Evolutionary conservation across 2,888 invertebrate genomes (phyloP).

Genomic region (Cheilosia soror): DNA sequence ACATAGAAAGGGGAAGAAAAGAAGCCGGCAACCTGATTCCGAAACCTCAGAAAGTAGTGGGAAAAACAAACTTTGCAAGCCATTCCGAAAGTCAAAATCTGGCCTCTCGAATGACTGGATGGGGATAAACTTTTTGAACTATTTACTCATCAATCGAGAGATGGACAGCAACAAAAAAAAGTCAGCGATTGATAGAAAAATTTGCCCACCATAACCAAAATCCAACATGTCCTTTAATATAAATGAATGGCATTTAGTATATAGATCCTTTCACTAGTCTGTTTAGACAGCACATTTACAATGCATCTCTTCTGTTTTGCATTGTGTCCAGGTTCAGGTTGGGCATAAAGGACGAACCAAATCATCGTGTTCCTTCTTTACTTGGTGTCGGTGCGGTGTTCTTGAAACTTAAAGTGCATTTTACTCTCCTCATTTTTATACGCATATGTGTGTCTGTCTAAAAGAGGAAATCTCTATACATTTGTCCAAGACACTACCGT

Average conservation of each 20-base stretch:
- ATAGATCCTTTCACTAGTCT: not conserved
- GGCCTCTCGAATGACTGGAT: conserved; percentile 25
- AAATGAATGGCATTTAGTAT: not conserved
- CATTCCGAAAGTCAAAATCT: conserved; percentile 42
- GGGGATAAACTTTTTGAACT: conserved; percentile 18
- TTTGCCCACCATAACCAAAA: not conserved
- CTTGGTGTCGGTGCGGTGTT: too few relatives aligned
- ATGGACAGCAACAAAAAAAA: not conserved
- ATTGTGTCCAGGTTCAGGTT: too few relatives aligned
- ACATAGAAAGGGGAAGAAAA: conserved; percentile 13
- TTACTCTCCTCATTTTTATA: not conserved
- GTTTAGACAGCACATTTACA: too few relatives aligned
- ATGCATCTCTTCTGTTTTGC: too few relatives aligned
- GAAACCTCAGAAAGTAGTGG: conserved; percentile 19
- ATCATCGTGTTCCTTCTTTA: too few relatives aligned
- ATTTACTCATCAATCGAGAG: not conserved
- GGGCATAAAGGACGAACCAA: too few relatives aligned
- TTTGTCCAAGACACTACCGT: conserved; percentile 32
- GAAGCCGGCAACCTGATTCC: conserved; percentile 30
- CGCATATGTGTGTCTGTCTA: conserved; percentile 14
- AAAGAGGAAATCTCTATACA: conserved; percentile 31
- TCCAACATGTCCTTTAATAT: not conserved
- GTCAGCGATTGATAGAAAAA: not conserved
- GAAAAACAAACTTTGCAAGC: conserved; percentile 35
- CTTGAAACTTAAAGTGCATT: not conserved